Conservation (phyloP, 2,888 invertebrate species). For the Drosophila helvetica region DNA sequence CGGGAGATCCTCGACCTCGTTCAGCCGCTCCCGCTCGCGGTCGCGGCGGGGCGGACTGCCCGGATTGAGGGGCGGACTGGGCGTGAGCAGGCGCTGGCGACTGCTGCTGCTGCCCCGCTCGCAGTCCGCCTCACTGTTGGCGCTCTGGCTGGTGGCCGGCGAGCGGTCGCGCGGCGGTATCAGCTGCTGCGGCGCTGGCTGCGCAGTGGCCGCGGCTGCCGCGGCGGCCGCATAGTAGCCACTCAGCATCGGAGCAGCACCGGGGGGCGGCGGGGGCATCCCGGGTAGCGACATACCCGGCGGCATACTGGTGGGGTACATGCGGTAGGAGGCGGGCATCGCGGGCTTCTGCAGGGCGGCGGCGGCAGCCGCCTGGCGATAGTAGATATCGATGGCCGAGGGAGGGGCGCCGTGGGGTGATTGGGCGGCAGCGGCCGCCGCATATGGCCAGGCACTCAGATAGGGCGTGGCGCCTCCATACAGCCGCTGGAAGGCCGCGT, state of each 20-base stretch:
- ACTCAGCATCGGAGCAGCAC: conserved; percentile 83
- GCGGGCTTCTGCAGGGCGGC: conserved; percentile 94
- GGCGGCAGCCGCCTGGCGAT: conserved; percentile 90
- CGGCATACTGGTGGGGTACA: conserved; percentile 84
- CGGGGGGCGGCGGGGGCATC: conserved; percentile 68
- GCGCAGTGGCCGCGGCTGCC: conserved; percentile 48
- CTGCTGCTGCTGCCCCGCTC: conserved; percentile 66
- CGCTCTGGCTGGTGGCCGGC: conserved; percentile 72
- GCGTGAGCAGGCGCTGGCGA: conserved; percentile 69
- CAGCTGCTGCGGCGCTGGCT: conserved; percentile 72
- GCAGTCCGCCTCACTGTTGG: conserved; percentile 69
- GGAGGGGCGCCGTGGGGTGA: conserved; percentile 87
- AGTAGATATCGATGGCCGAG: conserved; percentile 91
- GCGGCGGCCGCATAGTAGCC: conserved; percentile 85
- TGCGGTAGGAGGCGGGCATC: conserved; percentile 87
- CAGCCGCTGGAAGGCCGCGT: conserved; percentile 97
- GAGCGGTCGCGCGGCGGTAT: conserved; percentile 58
- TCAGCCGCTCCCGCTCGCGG: conserved; percentile 13
- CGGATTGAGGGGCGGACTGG: conserved; percentile 83
- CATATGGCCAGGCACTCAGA: conserved; percentile 86
- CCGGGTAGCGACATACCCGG: conserved; percentile 77
- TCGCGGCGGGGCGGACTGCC: conserved; percentile 82
- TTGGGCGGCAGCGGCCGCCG: conserved; percentile 84
- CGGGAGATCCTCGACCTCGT: conserved; percentile 34
- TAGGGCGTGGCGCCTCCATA: conserved; percentile 90